A percentile compares a stretch with the other conserved stretches of the same genome.
phyloP scores from a whole-genome alignment of 2,888 invertebrate species.

The Ecliptopera silaceata region DNA sequence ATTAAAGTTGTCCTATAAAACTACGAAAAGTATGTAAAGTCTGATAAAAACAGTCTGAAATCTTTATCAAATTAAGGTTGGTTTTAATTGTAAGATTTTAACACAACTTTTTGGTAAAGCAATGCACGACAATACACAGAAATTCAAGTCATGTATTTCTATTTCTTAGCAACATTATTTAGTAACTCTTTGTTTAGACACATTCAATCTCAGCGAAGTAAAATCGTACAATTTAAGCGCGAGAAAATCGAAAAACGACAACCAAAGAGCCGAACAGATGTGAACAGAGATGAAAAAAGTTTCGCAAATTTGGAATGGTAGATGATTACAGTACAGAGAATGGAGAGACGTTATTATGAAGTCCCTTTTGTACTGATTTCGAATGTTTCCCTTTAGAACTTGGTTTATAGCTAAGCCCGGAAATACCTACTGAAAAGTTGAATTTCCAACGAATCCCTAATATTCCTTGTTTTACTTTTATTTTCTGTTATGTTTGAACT shows the following conservation, averaged over 20 bases:
- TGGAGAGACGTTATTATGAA: slow-evolving; percentile 78
- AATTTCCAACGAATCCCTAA: slow-evolving; percentile 50
- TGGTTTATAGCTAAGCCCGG: slow-evolving; percentile 60
- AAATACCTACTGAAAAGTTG: slow-evolving; percentile 60
- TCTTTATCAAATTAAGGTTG: too few species aligned
- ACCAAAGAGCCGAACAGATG: slow-evolving; percentile 71
- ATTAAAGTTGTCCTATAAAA: slow-evolving; percentile 40
- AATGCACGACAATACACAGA: background rate
- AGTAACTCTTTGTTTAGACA: slow-evolving; percentile 18
- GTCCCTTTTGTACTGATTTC: slow-evolving; percentile 73
- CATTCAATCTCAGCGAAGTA: slow-evolving; percentile 14
- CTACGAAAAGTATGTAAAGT: background rate
- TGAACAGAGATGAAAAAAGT: slow-evolving; percentile 81
- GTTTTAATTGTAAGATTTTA: too few species aligned
- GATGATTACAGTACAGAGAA: slow-evolving; percentile 80
- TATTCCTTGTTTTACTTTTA: slow-evolving; percentile 56
- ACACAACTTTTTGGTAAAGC: too few species aligned
- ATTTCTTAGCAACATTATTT: slow-evolving; percentile 2
- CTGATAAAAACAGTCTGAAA: background rate
- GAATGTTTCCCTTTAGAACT: slow-evolving; percentile 71
- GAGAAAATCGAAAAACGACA: slow-evolving; percentile 62
- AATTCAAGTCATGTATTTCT: background rate
- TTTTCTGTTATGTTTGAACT: slow-evolving; percentile 27
- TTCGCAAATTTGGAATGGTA: slow-evolving; percentile 72
- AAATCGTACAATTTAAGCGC: slow-evolving; percentile 41